Evolutionary conservation across 2,113 vertebrate genomes (phyloP).

Genomic region (Engystomops pustulosus): DNA sequence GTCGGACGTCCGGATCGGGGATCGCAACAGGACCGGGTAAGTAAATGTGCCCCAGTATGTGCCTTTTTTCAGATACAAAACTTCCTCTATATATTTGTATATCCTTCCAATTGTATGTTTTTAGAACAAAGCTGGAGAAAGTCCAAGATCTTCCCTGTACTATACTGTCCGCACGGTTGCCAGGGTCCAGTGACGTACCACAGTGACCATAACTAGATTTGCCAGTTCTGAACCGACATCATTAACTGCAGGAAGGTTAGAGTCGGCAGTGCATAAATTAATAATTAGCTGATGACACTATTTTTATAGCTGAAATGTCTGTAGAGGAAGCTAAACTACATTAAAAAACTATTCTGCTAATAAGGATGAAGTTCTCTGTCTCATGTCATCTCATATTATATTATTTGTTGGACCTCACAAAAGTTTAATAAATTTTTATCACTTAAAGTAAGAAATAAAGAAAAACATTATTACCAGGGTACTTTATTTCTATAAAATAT

Average conservation of each 20-base stretch:
- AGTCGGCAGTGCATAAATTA: conserved; percentile 48
- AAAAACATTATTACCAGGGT: too few species aligned
- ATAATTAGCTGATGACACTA: conserved; percentile 41
- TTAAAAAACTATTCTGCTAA: conserved; percentile 2
- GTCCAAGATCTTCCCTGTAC: neutral
- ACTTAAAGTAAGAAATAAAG: too few species aligned
- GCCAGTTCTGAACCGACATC: conserved; percentile 37
- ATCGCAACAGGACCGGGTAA: too few species aligned
- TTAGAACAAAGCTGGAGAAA: neutral
- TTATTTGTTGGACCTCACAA: neutral
- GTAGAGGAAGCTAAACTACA: conserved; percentile 38
- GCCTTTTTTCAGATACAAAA: too few species aligned
- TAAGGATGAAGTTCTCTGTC: conserved; percentile 5
- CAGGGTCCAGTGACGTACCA: conserved; percentile 22
- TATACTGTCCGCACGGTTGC: neutral
- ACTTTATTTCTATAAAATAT: too few species aligned
- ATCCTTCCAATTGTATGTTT: too few species aligned
- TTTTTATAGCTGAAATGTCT: conserved; percentile 46
- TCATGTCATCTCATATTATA: neutral
- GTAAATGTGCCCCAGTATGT: too few species aligned
- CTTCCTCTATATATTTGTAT: too few species aligned
- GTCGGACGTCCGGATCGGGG: too few species aligned
- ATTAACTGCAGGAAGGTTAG: conserved; percentile 42
- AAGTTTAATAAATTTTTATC: too few species aligned
- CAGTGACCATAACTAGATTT: conserved; percentile 44